phyloP scores from a whole-genome alignment of 1,140 invertebrate genomes.

The Arctopsyche grandis region DNA sequence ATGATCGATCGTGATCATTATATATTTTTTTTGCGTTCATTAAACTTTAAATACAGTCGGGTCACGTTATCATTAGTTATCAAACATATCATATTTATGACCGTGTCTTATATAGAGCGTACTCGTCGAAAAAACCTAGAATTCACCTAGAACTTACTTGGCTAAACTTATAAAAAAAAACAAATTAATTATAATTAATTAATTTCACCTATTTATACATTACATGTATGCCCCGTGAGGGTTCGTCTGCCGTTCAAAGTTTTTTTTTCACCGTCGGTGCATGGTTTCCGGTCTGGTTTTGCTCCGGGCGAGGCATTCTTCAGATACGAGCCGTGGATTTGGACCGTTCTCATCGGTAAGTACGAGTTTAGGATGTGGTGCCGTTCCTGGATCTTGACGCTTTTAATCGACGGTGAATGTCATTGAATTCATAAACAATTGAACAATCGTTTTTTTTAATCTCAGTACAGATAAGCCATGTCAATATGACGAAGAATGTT shows the following conservation, averaged over 20 bases:
- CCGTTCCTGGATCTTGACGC: no score
- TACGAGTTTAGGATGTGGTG: no score
- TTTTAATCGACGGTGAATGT: background rate
- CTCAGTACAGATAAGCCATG: no score
- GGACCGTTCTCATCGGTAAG: no score
- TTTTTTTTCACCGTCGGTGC: background rate
- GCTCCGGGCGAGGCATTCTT: background rate
- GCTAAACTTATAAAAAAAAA: slow-evolving; percentile 20
- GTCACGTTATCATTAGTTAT: background rate
- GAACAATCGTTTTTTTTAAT: no score
- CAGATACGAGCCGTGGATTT: no score
- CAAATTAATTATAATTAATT: background rate
- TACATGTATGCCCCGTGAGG: background rate
- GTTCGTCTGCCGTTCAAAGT: background rate
- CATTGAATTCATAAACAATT: background rate
- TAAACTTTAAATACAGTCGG: background rate
- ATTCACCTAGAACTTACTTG: slow-evolving; percentile 7
- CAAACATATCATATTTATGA: no score
- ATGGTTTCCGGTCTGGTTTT: background rate
- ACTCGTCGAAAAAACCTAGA: slow-evolving; percentile 4
- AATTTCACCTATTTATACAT: slow-evolving; percentile 17
- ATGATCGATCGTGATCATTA: background rate
- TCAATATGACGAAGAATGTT: no score
- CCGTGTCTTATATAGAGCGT: background rate
- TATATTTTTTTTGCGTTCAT: no score